phyloP scores from a whole-genome alignment of 2,113 vertebrate genomes.

The Actenoides lindsayi region DNA sequence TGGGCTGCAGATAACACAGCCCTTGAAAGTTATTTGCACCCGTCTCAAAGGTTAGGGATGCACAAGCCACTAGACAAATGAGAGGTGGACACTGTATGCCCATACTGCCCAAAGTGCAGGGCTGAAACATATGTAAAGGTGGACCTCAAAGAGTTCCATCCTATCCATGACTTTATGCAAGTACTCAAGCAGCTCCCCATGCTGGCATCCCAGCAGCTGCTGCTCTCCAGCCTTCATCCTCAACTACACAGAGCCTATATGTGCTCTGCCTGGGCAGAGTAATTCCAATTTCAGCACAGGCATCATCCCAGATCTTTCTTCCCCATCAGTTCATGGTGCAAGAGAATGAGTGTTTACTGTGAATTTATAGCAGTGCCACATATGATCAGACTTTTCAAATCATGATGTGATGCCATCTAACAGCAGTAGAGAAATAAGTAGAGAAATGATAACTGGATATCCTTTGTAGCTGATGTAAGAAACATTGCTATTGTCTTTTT shows the following conservation, averaged over 20 bases:
- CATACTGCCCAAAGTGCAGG: no score
- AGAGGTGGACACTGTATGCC: not conserved
- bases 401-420: not conserved
- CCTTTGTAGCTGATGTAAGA: not conserved
- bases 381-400: not conserved
- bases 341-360: not conserved
- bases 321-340: not conserved
- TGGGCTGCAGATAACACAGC: not conserved
- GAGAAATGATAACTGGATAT: not conserved
- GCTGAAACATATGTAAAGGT: accelerated
- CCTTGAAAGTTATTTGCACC: not conserved
- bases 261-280: not conserved
- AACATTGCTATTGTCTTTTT: not conserved
- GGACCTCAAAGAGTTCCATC: not conserved
- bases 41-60: not conserved
- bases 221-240: not conserved
- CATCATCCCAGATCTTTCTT: not conserved
- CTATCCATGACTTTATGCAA: accelerated
- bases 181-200: not conserved
- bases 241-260: not conserved
- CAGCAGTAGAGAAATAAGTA: not conserved
- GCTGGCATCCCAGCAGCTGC: not conserved
- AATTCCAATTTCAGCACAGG: not conserved
- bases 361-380: not conserved
- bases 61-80: not conserved